phyloP scores from a whole-genome alignment of 2,113 vertebrate species.

The Orientallactaga bullata region DNA sequence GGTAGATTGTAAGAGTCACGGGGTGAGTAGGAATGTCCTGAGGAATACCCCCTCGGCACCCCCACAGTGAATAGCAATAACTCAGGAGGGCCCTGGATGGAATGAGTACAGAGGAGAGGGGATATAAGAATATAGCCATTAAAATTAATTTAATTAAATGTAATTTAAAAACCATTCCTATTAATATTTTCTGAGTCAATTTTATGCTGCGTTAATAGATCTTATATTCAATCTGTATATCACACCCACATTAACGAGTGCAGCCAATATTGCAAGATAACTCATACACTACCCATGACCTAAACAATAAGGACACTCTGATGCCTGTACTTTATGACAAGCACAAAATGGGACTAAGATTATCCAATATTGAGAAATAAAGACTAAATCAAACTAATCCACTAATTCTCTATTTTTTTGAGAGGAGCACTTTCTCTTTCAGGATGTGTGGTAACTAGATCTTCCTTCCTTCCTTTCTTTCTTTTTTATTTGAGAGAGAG shows the following conservation, averaged over 20 bases:
- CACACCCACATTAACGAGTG: not conserved
- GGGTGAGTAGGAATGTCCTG: too few relatives aligned
- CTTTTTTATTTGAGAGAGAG: too few relatives aligned
- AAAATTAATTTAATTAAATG: too few relatives aligned
- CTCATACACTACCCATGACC: not conserved
- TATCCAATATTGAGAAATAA: not conserved
- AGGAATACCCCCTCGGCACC: too few relatives aligned
- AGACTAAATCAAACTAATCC: not conserved
- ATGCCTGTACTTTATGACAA: not conserved
- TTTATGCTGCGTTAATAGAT: not conserved
- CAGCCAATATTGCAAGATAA: not conserved
- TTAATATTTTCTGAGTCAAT: constrained; percentile 5
- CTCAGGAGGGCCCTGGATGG: too few relatives aligned
- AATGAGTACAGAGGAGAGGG: too few relatives aligned
- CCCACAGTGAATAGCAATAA: too few relatives aligned
- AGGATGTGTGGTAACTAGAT: too few relatives aligned
- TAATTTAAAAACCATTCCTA: not conserved
- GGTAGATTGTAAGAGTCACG: too few relatives aligned
- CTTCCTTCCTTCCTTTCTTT: too few relatives aligned
- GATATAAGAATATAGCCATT: too few relatives aligned
- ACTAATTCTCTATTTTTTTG: not conserved
- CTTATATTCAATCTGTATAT: not conserved
- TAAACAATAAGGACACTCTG: not conserved
- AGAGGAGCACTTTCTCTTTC: not conserved
- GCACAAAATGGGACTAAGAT: not conserved